Percentiles rank a stretch among this genome's conserved stretches.
phyloP scores from a whole-genome alignment of 2,113 vertebrate species.

The Siniperca chuatsi region DNA sequence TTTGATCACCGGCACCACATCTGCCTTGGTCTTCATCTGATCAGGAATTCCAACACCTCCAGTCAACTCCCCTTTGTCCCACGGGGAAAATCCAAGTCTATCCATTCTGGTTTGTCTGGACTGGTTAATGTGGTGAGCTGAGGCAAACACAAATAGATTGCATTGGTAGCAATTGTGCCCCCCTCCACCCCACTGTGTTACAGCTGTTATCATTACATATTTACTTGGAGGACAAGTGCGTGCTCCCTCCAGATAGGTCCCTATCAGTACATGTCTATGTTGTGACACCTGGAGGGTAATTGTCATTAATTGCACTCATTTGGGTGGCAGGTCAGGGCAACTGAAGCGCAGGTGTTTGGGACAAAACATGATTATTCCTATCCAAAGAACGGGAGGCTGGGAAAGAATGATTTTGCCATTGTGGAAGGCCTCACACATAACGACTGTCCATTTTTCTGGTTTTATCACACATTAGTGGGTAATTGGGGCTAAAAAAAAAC shows the following conservation, averaged over 20 bases:
- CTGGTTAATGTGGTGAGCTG: slow-evolving; percentile 82
- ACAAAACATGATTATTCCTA: slow-evolving; percentile 83
- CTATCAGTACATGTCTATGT: slow-evolving; percentile 87
- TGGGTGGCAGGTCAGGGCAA: slow-evolving; percentile 83
- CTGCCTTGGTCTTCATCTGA: slow-evolving; percentile 60
- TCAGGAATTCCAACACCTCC: slow-evolving; percentile 56
- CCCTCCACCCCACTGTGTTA: slow-evolving; percentile 75
- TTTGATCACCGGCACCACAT: slow-evolving; percentile 21
- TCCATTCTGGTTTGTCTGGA: slow-evolving; percentile 84
- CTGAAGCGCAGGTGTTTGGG: slow-evolving; percentile 88
- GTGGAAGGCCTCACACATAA: slow-evolving; percentile 66
- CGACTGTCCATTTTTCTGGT: slow-evolving; percentile 83
- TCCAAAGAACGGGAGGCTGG: slow-evolving; percentile 68
- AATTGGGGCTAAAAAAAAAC: slow-evolving; percentile 76
- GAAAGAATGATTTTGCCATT: slow-evolving; percentile 82
- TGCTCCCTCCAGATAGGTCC: slow-evolving; percentile 79
- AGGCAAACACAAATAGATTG: slow-evolving; percentile 86
- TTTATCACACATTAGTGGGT: slow-evolving; percentile 82
- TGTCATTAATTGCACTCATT: slow-evolving; percentile 91
- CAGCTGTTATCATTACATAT: slow-evolving; percentile 89
- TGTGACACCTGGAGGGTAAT: slow-evolving; percentile 88
- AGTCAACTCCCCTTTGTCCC: slow-evolving; percentile 59
- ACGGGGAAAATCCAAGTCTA: slow-evolving; percentile 69
- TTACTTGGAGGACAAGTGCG: slow-evolving; percentile 85
- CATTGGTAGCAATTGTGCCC: slow-evolving; percentile 65